phyloP scores from a whole-genome alignment of 2,113 vertebrate species.

The Furnarius figulus region DNA sequence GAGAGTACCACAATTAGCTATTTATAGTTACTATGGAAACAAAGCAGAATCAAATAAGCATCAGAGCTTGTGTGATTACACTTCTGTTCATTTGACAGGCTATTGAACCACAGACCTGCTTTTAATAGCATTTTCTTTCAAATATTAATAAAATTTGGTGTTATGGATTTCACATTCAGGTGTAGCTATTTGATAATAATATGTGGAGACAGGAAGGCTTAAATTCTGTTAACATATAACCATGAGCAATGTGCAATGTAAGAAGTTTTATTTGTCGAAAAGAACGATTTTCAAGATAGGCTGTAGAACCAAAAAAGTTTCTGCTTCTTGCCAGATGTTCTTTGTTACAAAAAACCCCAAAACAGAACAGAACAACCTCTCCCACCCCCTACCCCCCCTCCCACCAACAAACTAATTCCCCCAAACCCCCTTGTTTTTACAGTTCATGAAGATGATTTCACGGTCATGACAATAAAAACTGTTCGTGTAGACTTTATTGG shows the following conservation, averaged over 20 bases:
- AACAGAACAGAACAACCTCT: neutral
- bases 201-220: neutral
- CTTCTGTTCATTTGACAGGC: neutral
- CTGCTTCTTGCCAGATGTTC: neutral
- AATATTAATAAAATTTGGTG: neutral
- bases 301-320: neutral
- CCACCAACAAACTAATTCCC: too few species aligned
- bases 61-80: neutral
- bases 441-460: neutral
- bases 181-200: neutral
- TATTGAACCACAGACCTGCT: neutral
- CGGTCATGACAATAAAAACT: neutral
- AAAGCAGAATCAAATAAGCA: slow-evolving; percentile 33
- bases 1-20: slow-evolving; percentile 47
- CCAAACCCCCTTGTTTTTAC: neutral
- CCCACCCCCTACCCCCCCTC: too few species aligned
- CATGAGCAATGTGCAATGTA: neutral
- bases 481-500: neutral
- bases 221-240: neutral
- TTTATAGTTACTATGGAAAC: slow-evolving; percentile 68
- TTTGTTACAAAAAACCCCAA: neutral
- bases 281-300: neutral
- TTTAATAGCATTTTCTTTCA: neutral
- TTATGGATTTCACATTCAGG: neutral
- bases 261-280: neutral